phyloP scores from a whole-genome alignment of 2,113 vertebrate species.

The Thunnus maccoyii region DNA sequence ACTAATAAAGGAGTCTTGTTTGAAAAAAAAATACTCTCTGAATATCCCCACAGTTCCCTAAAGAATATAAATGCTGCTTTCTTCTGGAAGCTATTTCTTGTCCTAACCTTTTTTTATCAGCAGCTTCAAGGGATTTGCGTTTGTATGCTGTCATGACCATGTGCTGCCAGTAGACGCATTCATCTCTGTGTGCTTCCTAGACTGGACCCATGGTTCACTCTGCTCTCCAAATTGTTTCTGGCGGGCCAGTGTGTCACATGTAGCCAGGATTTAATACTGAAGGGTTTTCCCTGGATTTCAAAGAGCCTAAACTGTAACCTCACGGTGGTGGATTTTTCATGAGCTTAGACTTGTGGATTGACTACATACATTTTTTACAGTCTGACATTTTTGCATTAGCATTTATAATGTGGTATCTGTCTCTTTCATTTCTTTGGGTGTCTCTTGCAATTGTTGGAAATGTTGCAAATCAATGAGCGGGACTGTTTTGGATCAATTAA shows the following conservation, averaged over 20 bases:
- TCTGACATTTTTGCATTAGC: no score
- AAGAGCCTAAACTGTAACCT: conserved; percentile 27
- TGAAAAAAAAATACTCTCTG: conserved; percentile 6
- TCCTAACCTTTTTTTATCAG: conserved; percentile 8
- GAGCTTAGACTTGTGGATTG: conserved; percentile 31
- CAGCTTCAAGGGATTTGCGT: conserved; percentile 13
- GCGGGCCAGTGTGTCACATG: conserved; percentile 48
- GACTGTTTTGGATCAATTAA: no score
- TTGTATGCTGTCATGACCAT: neutral
- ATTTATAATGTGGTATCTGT: no score
- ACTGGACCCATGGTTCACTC: neutral
- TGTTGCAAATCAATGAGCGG: no score
- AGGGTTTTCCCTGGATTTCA: conserved; percentile 42
- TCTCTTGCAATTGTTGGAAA: no score
- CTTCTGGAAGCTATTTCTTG: neutral
- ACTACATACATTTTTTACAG: no score
- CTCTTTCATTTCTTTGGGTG: no score
- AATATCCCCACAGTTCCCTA: conserved; percentile 1
- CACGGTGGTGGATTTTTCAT: conserved; percentile 19
- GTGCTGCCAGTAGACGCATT: neutral
- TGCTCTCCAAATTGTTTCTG: conserved; percentile 37
- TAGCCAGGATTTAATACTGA: conserved; percentile 7
- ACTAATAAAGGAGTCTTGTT: neutral
- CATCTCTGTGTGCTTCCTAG: neutral
- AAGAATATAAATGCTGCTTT: conserved; percentile 4